Evolutionary conservation across 2,797 vertebrate genomes (phyloP), one percentile per base, ranked within the genome.

Genomic region (Coregonus ussuriensis): DNA sequence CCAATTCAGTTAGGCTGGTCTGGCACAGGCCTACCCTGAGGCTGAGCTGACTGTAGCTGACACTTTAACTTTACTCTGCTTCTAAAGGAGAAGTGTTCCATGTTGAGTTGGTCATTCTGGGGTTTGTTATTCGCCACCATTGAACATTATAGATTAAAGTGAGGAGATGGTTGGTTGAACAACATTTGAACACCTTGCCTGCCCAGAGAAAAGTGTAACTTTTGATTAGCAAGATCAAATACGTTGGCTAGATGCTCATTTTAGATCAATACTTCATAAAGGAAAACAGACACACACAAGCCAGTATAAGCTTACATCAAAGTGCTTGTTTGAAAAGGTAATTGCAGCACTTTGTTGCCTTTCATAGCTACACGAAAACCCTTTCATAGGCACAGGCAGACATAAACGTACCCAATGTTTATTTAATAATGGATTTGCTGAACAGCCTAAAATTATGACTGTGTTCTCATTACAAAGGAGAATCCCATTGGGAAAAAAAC

Each of bases 331-430:
- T 63, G 41, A 29, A 68, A 69, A 35, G 21, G 35, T 78, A 75
- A 71, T 72, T 71, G 53, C 76, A 81, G 53, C 73, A 67, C 7
- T 77, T 75, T 67, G 18, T 21, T 68, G 59, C 69, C 69, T 52
- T 47, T 72, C 33, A 65, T 35, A 72, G 51, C 54, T 51, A 54
- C 69, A 77, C 51, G 21, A 52, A 81, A 74, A 74, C 29, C 66
- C 2, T 70, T 75, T 56, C 13, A 47, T 41, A 31, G 72, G 54
- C 31, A 67, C 35, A 77, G 56, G 47, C 68, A 25, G 75, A 59
- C 21, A 62, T 63, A 52, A 21, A 70, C 3, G 47, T 66, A 18
- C 35, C 5, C 31, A 25, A 65, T 72, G 47, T 62, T 70, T 59
- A 52, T 47, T 59, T 68, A 73, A 77, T 69, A 13, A 47, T 47